Base-by-base conservation (phyloP, 2,888 invertebrate genomes). In the Apamea anceps region DNA sequence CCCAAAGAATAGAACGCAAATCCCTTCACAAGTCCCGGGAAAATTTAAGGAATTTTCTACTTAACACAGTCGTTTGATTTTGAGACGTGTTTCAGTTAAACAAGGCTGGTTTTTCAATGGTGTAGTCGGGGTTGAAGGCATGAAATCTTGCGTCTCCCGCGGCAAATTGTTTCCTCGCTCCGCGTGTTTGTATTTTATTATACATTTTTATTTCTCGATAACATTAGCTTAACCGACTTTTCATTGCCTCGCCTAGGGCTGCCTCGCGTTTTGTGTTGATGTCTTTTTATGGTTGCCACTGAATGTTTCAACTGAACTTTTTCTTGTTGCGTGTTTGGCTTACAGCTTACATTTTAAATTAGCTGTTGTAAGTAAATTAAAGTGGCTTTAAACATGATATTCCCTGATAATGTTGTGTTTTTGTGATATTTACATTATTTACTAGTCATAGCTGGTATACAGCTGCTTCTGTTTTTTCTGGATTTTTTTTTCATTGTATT, bases 191-290 rank as follows among this genome's bases (percentile, higher is more conserved):
- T 96, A 96, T 97, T 97, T 97, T 97, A 97, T 96, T 96, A 97
- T 96, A 97, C 96, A 96, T 96, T 97, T 97, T 97, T 97, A 97
- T 96, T 96, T 95, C 96, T 95, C 96, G 96, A 97, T 97, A 97
- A 97, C 96, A 97, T 97, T 97, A 96, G 96, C 97, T 96, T 96
- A 96, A 97, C 96, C 96, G 96, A 96, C 96, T 97, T 97, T 97
- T 97, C 96, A 97, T 97, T 96, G 96, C 96, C 95, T 95, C 85
- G 81, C 91, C 92, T 95, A 97, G 97, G 97, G 97, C 91, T 97
- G 96, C 85, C 95, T 88, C 85, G 87, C 87, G 88, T 91, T 91
- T 88, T 85, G 84, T 79, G 88, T 83, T 84, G 85, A 87, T 88
- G 85, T 85, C 80, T 89, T 93, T 93, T 92, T 91, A 91, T 90